A percentile compares a stretch with the other conserved stretches of the same genome.
These are phyloP conservation scores for Machimus rusticus DNA, from an alignment of 2,888 invertebrate species.

Conservation along the genomic window DNA sequence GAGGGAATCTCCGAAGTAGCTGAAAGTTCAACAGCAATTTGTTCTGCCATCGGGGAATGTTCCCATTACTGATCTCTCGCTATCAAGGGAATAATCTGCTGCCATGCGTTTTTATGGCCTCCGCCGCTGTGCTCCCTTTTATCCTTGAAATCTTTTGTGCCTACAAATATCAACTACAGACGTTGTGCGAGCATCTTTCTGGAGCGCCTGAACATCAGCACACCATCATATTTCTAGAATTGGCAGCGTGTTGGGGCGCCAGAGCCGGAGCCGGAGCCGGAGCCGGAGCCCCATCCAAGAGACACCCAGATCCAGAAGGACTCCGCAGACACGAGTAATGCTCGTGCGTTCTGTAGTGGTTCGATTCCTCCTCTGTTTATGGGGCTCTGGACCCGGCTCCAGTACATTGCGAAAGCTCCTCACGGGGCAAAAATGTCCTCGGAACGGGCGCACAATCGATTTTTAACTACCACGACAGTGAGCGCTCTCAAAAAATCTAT, in stretches of 20 bases:
- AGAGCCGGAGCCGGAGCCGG: neutral
- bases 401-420: slow-evolving; percentile 36
- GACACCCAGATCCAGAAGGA: neutral
- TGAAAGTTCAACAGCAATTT: slow-evolving; percentile 42
- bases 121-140: slow-evolving; percentile 4
- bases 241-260: slow-evolving; percentile 12
- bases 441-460: slow-evolving; percentile 42
- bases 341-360: slow-evolving; percentile 13
- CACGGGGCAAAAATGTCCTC: slow-evolving; percentile 38
- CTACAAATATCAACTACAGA: slow-evolving; percentile 34
- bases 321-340: neutral
- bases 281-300: neutral
- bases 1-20: slow-evolving; percentile 18
- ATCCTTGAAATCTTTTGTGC: slow-evolving; percentile 37
- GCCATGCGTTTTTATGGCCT: slow-evolving; percentile 45
- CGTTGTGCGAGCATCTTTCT: slow-evolving; percentile 20
- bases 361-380: slow-evolving; percentile 21
- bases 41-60: slow-evolving; percentile 42
- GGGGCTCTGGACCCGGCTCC: neutral
- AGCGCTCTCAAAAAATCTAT: slow-evolving; percentile 13
- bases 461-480: slow-evolving; percentile 34
- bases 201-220: neutral
- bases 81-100: slow-evolving; percentile 45
- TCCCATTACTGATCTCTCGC: slow-evolving; percentile 41
- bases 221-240: slow-evolving; percentile 26